Conservation (phyloP, 35 echinoderm and acorn worm genomes). For the Ptychodera flava region DNA sequence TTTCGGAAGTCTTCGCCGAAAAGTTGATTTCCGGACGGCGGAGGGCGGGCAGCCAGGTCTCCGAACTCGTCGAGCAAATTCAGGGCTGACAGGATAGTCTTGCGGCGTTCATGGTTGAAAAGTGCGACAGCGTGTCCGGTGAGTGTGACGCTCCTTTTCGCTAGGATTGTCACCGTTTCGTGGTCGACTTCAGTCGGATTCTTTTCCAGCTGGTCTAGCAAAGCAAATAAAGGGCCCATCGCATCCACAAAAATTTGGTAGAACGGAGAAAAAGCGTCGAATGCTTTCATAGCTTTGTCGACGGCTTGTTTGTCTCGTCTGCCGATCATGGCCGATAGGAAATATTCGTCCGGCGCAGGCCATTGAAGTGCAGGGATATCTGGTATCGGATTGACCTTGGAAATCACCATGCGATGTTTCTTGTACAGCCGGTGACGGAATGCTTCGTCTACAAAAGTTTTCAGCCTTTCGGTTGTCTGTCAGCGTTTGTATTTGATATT, state of each 20-base stretch:
- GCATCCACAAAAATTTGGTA: neutral
- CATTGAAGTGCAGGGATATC: neutral
- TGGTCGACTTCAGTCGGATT: neutral
- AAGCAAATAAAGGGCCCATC: neutral
- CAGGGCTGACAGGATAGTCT: neutral
- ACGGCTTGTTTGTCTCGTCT: neutral
- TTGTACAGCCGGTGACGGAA: neutral
- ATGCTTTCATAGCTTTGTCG: neutral
- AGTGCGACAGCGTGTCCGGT: neutral
- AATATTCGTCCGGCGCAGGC: neutral
- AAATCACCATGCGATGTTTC: too few species aligned
- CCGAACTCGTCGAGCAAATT: neutral
- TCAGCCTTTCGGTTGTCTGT: neutral
- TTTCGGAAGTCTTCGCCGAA: neutral
- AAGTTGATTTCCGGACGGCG: neutral
- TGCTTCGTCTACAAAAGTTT: neutral
- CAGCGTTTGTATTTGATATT: neutral
- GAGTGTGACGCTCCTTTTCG: neutral
- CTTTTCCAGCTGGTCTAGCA: neutral
- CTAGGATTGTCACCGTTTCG: neutral
- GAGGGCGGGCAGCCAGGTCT: neutral
- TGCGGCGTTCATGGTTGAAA: neutral
- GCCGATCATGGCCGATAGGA: neutral
- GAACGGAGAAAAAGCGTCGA: neutral
- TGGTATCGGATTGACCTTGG: neutral